Evolutionary conservation across 2,888 invertebrate species (phyloP).

Genomic region (Cybosia mesomella): DNA sequence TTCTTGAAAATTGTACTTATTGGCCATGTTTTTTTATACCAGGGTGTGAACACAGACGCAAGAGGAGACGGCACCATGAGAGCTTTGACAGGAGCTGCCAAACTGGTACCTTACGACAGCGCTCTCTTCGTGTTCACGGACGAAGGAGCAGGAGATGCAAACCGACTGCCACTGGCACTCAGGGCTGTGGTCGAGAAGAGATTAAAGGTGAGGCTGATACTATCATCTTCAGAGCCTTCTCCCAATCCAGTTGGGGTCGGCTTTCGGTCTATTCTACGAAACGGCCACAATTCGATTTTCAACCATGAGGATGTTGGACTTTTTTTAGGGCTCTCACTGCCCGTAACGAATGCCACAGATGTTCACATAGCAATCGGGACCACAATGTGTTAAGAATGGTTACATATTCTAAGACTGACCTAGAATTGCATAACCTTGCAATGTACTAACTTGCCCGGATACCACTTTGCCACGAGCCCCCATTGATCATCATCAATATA

Average conservation of each 20-base stretch:
- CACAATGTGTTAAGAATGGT: too few species aligned
- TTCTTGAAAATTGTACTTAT: not conserved
- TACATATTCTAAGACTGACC: too few species aligned
- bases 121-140: constrained; percentile 88
- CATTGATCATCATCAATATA: too few species aligned
- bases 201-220: constrained; percentile 61
- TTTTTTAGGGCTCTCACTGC: too few species aligned
- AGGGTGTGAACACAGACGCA: constrained; percentile 71
- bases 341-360: not conserved
- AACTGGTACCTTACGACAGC: constrained; percentile 88
- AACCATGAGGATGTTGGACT: too few species aligned
- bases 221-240: not conserved
- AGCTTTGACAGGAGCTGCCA: constrained; percentile 87
- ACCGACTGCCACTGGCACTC: constrained; percentile 71
- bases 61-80: constrained; percentile 86
- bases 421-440: too few species aligned
- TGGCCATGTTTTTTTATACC: constrained; percentile 15
- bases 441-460: too few species aligned
- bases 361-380: not conserved
- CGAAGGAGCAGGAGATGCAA: constrained; percentile 82
- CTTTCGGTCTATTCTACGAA: not conserved
- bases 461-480: too few species aligned
- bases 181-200: constrained; percentile 79
- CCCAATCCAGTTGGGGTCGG: not conserved
- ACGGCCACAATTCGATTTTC: too few species aligned